phyloP scores from a whole-genome alignment of 1,140 invertebrate species.

The Drosophila triauraria region DNA sequence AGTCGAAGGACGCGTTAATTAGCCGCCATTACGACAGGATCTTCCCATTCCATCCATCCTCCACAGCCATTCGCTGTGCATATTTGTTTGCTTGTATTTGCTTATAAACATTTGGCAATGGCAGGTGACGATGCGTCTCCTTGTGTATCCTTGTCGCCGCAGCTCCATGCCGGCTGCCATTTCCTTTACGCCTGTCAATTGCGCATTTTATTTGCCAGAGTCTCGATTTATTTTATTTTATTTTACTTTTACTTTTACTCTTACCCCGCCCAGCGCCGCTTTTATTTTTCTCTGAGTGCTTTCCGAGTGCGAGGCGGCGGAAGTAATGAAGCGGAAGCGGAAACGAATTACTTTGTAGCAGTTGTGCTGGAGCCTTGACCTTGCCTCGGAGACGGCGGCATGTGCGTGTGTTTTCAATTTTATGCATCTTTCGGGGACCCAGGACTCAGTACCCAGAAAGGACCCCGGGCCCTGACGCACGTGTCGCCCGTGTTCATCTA shows the following conservation, averaged over 20 bases:
- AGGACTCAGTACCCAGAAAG: neutral
- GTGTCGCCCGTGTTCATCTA: constrained; percentile 40
- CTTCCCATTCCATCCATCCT: neutral
- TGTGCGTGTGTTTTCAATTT: constrained; percentile 59
- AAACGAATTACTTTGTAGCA: constrained; percentile 70
- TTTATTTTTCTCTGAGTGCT: constrained; percentile 40
- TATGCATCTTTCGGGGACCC: constrained; percentile 38
- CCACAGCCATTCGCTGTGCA: constrained; percentile 13
- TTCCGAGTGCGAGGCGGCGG: constrained; percentile 37
- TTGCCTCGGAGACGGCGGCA: constrained; percentile 6
- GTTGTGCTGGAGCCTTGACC: constrained; percentile 61
- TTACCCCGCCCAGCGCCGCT: neutral
- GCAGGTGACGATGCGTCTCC: constrained; percentile 38
- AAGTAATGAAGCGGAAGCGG: constrained; percentile 72
- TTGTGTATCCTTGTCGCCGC: constrained; percentile 5
- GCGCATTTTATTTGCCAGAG: constrained; percentile 59
- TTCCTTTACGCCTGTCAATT: constrained; percentile 61
- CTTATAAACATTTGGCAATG: constrained; percentile 59
- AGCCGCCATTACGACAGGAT: constrained; percentile 41
- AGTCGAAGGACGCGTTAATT: constrained; percentile 61
- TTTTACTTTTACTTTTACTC: neutral
- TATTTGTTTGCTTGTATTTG: constrained; percentile 59
- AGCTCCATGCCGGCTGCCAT: constrained; percentile 22
- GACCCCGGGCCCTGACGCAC: constrained; percentile 45
- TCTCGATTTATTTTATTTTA: constrained; percentile 43